A percentile compares a stretch with the other conserved stretches of the same genome.
Evolutionary conservation across 2,797 vertebrate species (phyloP).

Genomic region (Anguilla anguilla): DNA sequence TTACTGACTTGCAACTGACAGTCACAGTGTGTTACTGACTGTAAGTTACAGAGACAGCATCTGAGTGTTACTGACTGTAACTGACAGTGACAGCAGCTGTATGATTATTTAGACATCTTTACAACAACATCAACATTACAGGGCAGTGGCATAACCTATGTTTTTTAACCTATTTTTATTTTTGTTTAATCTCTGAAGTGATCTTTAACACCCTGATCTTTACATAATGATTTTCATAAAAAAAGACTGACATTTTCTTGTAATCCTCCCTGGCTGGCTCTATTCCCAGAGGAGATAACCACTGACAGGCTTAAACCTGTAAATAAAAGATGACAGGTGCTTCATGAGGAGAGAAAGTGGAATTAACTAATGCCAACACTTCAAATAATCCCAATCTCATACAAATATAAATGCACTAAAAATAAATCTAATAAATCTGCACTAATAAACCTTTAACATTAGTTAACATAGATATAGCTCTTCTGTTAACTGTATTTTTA

Average conservation of each 20-base stretch:
- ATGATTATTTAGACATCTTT: background rate
- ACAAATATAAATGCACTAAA: no score
- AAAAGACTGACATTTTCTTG: background rate
- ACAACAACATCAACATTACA: background rate
- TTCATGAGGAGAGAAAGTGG: background rate
- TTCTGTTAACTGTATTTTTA: no score
- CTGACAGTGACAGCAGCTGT: no score
- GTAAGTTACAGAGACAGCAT: no score
- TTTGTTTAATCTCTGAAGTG: background rate
- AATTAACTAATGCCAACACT: no score
- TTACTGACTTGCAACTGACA: no score
- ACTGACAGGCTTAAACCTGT: background rate
- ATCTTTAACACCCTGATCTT: background rate
- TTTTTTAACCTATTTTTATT: background rate
- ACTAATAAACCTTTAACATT: no score
- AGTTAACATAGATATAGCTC: no score
- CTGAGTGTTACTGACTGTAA: no score
- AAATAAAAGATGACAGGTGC: background rate
- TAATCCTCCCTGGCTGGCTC: background rate
- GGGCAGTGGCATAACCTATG: background rate
- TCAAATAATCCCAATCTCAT: no score
- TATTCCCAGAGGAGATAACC: background rate
- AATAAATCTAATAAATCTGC: no score
- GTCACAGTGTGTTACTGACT: no score
- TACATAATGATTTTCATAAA: background rate